These are phyloP conservation scores for Scaptomyza polygonia DNA, from an alignment of 2,888 invertebrate species.

Conservation along the genomic window DNA sequence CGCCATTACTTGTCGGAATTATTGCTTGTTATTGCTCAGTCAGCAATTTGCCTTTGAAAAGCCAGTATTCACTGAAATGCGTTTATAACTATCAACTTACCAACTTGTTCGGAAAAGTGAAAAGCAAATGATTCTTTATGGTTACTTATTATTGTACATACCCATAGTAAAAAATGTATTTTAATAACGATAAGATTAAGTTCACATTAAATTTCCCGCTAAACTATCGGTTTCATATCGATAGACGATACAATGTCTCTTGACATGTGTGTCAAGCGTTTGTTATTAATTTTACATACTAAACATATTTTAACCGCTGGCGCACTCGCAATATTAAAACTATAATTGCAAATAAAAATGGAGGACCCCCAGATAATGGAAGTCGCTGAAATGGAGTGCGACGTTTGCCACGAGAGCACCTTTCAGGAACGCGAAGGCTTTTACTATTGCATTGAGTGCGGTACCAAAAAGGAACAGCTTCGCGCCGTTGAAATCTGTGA, in stretches of 20 bases:
- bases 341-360: constrained; percentile 28
- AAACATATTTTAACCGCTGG: not conserved
- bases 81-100: not conserved
- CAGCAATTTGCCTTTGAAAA: not conserved
- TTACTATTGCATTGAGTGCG: constrained; percentile 83
- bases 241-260: not conserved
- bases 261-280: not conserved
- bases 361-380: constrained; percentile 43
- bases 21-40: constrained; percentile 25
- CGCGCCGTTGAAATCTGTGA: constrained; percentile 82
- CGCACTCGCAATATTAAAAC: constrained; percentile 3
- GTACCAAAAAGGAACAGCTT: constrained; percentile 81
- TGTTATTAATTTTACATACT: not conserved
- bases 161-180: too few relatives aligned
- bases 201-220: not conserved
- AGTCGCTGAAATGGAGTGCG: constrained; percentile 65
- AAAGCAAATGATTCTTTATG: not conserved
- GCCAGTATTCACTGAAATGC: not conserved
- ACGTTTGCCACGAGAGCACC: constrained; percentile 75
- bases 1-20: constrained; percentile 1
- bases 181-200: too few relatives aligned
- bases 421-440: constrained; percentile 81
- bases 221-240: constrained; percentile 12
- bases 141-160: not conserved
- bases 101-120: not conserved